phyloP scores from a whole-genome alignment of 2,888 invertebrate genomes.

The Salpingus planirostris region DNA sequence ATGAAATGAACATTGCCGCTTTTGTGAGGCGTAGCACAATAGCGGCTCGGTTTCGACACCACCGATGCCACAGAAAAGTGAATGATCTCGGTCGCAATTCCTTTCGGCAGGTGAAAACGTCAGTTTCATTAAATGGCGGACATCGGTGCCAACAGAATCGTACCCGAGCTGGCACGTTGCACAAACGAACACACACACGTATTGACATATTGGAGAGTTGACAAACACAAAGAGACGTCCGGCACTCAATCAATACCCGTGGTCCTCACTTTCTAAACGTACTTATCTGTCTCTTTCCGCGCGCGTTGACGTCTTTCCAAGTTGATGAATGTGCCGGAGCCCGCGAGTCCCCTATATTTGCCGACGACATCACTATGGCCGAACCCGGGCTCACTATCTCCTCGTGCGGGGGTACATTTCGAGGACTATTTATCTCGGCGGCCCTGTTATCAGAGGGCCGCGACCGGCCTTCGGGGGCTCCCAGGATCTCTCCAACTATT shows the following conservation, averaged over 20 bases:
- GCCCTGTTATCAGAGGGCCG: not conserved
- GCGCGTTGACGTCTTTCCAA: not conserved
- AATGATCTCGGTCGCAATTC: too few species aligned
- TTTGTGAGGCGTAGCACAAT: too few species aligned
- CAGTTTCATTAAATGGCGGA: constrained; percentile 6
- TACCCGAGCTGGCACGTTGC: too few species aligned
- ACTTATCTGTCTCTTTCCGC: constrained; percentile 1
- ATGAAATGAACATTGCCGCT: too few species aligned
- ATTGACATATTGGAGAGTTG: constrained; percentile 18
- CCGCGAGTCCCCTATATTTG: constrained; percentile 2
- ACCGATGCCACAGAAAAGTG: too few species aligned
- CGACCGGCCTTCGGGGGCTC: not conserved
- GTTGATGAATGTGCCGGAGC: constrained; percentile 3
- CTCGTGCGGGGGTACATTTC: not conserved
- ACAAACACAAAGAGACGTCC: constrained; percentile 21
- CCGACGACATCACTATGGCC: not conserved
- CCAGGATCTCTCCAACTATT: not conserved
- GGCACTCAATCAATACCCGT: constrained; percentile 17
- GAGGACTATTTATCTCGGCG: not conserved
- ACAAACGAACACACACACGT: constrained; percentile 5
- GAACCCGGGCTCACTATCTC: not conserved
- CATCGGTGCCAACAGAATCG: not conserved
- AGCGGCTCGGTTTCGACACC: too few species aligned
- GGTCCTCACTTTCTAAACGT: constrained; percentile 1
- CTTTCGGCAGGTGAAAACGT: too few species aligned